Conservation (phyloP, 92 coral and sea anemone genomes). For the Actinostola sp. region DNA sequence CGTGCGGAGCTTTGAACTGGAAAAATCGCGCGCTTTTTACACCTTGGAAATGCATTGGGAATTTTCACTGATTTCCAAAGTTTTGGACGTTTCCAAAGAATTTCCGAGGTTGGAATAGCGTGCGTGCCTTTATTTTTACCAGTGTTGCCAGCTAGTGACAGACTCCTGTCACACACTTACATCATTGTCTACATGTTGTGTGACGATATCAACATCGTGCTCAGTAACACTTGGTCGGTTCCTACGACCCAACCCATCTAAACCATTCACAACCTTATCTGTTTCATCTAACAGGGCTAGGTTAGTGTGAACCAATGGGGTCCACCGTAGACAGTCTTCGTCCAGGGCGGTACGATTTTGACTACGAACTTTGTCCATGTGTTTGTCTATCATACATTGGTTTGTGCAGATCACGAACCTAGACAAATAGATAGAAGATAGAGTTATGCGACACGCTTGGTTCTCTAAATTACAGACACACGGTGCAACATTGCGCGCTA, state of each 20-base stretch:
- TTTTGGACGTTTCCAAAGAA: no score
- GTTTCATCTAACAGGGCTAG: slow-evolving; percentile 80
- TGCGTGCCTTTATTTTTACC: no score
- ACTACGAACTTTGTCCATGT: slow-evolving; percentile 85
- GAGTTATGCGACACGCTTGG: background rate
- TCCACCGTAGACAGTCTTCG: slow-evolving; percentile 95
- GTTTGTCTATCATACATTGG: slow-evolving; percentile 74
- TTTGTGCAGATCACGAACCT: slow-evolving; percentile 91
- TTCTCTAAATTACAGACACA: background rate
- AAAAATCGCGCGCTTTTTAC: no score
- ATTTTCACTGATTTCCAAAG: no score
- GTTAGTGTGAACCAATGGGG: slow-evolving; percentile 96
- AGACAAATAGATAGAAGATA: background rate
- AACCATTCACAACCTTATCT: slow-evolving; percentile 57
- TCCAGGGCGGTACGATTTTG: slow-evolving; percentile 84
- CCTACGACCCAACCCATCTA: slow-evolving; percentile 23
- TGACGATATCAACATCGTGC: slow-evolving; percentile 59
- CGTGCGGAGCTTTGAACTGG: no score
- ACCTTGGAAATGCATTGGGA: no score
- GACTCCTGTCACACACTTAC: no score
- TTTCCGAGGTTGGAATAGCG: no score
- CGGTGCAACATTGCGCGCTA: no score
- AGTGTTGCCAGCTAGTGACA: no score
- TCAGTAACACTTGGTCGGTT: slow-evolving; percentile 35
- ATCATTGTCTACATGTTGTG: slow-evolving; percentile 19